phyloP scores from a whole-genome alignment of 1,140 invertebrate genomes.

The Pentalonia nigronervosa region DNA sequence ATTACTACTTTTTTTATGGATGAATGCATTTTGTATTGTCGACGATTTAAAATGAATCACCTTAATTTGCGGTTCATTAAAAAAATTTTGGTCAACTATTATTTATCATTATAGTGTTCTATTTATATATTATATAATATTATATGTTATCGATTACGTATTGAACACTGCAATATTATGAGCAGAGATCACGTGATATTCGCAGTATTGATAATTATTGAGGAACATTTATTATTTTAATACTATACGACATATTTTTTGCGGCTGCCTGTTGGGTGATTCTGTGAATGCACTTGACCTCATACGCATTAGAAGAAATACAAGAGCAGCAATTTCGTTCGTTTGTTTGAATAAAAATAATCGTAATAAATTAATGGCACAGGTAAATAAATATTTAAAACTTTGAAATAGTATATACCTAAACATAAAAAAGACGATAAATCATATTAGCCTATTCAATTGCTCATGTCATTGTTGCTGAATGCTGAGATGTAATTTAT shows the following conservation, averaged over 20 bases:
- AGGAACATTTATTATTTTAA: background rate
- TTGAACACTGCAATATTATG: background rate
- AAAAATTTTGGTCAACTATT: background rate
- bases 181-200: background rate
- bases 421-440: slow-evolving; percentile 9
- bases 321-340: background rate
- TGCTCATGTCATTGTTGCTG: slow-evolving; percentile 9
- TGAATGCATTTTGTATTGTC: background rate
- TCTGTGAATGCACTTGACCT: background rate
- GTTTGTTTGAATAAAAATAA: background rate
- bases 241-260: background rate
- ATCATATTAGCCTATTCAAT: slow-evolving; percentile 35
- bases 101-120: background rate
- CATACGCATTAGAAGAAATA: background rate
- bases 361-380: slow-evolving; percentile 7
- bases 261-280: background rate
- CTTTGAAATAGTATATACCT: background rate
- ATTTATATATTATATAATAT: background rate
- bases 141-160: too few relatives aligned
- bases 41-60: background rate
- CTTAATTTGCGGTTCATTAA: background rate
- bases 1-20: background rate
- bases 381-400: slow-evolving; percentile 28
- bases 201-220: background rate
- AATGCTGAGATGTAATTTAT: slow-evolving; percentile 29